These are phyloP conservation scores for Thermophis baileyi DNA, from an alignment of 2,113 vertebrate genomes.

Conservation along the genomic window DNA sequence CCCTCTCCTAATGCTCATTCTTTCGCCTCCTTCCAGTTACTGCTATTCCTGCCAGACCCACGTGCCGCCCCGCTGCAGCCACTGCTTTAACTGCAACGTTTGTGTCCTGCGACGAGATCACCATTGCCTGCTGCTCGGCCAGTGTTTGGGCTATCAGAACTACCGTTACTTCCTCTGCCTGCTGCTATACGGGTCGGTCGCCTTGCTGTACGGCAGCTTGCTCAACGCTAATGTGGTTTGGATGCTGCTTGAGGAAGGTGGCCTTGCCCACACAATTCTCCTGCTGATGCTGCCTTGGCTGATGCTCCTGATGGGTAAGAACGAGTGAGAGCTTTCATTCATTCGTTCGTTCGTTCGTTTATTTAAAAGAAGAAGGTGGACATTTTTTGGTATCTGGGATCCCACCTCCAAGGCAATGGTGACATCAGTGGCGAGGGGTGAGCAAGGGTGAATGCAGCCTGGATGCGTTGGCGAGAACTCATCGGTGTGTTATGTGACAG, in stretches of 20 bases:
- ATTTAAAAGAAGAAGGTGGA: no score
- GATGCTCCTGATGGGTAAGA: conserved; percentile 16
- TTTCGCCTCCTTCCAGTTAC: background rate
- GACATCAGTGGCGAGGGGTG: no score
- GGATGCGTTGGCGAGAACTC: no score
- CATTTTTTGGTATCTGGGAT: no score
- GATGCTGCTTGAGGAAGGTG: background rate
- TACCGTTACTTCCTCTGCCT: conserved; percentile 26
- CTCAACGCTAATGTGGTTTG: background rate
- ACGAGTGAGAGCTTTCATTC: background rate
- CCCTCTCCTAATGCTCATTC: background rate
- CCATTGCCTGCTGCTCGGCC: conserved; percentile 14
- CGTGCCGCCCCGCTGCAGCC: conserved; percentile 12
- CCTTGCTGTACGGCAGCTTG: background rate
- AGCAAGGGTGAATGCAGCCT: no score
- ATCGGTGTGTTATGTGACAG: no score
- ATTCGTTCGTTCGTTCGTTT: no score
- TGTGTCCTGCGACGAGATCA: conserved; percentile 16
- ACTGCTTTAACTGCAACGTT: conserved; percentile 11
- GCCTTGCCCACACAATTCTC: background rate
- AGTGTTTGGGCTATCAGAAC: conserved; percentile 26
- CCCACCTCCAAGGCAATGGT: no score
- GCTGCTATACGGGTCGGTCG: background rate
- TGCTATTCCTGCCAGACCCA: conserved; percentile 21
- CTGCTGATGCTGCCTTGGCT: conserved; percentile 3